A percentile compares a stretch with the other conserved stretches of the same genome.
These are phyloP conservation scores for Cephalotes varians DNA, from an alignment of 2,888 invertebrate species.

Conservation along the genomic window DNA sequence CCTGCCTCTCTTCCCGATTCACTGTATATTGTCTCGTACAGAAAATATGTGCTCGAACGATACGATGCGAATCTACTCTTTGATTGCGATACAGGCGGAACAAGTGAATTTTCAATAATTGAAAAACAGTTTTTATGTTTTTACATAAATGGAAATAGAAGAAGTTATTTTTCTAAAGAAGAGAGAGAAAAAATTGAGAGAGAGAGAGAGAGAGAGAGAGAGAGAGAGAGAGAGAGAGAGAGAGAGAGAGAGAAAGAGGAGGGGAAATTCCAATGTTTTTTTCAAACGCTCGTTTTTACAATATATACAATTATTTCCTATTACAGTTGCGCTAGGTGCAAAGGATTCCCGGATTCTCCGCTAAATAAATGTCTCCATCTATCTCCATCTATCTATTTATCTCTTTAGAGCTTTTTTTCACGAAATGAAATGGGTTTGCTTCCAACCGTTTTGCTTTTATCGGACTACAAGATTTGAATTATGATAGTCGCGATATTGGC, in stretches of 20 bases:
- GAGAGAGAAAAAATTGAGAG: not conserved
- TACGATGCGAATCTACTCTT: not conserved
- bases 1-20: not conserved
- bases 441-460: conserved; percentile 60
- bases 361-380: conserved; percentile 36
- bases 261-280: not conserved
- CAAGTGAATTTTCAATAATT: conserved; percentile 19
- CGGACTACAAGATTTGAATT: conserved; percentile 69
- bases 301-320: not conserved
- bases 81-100: not conserved
- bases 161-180: conserved; percentile 1
- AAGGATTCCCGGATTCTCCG: not conserved
- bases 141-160: not conserved
- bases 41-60: conserved; percentile 6
- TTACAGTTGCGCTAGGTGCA: not conserved
- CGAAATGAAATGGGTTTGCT: conserved; percentile 57
- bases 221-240: not conserved
- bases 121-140: not conserved
- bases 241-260: not conserved
- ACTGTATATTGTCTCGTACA: conserved; percentile 11
- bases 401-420: conserved; percentile 10
- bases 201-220: not conserved
- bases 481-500: conserved; percentile 62
- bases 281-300: not conserved
- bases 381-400: conserved; percentile 39